Evolutionary conservation across 2,888 invertebrate species (phyloP).

Genomic region (Micropterix aruncella): DNA sequence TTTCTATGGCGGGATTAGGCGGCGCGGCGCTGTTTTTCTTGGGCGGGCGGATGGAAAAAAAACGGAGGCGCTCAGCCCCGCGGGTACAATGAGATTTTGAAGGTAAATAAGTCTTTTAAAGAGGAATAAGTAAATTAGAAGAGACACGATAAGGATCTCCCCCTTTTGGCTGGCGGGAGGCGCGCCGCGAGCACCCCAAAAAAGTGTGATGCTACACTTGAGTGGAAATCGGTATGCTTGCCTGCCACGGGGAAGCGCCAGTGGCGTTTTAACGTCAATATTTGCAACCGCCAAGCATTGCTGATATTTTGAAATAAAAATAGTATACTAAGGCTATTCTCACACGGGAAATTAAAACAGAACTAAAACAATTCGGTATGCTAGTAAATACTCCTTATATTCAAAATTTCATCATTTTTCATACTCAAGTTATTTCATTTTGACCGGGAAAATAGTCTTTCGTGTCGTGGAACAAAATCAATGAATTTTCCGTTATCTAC

Average conservation of each 20-base stretch:
- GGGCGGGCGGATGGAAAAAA: conserved; percentile 14
- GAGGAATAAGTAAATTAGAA: conserved; percentile 71
- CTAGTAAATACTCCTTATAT: too few relatives aligned
- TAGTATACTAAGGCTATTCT: too few relatives aligned
- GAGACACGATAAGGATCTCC: conserved; percentile 65
- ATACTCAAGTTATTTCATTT: too few relatives aligned
- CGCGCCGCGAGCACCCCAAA: conserved; percentile 14
- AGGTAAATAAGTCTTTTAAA: conserved; percentile 63
- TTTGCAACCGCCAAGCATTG: too few relatives aligned
- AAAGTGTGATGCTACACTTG: conserved; percentile 35
- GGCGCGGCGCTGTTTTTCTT: conserved; percentile 35
- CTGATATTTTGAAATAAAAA: too few relatives aligned
- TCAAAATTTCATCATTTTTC: too few relatives aligned
- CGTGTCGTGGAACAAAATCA: too few relatives aligned
- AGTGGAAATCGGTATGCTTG: conserved; percentile 14
- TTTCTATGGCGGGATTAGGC: conserved; percentile 9
- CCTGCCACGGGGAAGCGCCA: conserved; percentile 7
- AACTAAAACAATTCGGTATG: too few relatives aligned
- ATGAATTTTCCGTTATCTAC: too few relatives aligned
- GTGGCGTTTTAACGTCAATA: too few relatives aligned
- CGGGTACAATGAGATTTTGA: conserved; percentile 40
- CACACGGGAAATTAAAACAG: too few relatives aligned
- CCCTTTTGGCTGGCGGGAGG: conserved; percentile 38
- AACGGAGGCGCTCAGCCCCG: conserved; percentile 2
- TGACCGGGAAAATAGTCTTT: too few relatives aligned